Evolutionary conservation across 2,113 vertebrate species (phyloP), one percentile per base, ranked within the genome.

Genomic region (Bettongia penicillata): DNA sequence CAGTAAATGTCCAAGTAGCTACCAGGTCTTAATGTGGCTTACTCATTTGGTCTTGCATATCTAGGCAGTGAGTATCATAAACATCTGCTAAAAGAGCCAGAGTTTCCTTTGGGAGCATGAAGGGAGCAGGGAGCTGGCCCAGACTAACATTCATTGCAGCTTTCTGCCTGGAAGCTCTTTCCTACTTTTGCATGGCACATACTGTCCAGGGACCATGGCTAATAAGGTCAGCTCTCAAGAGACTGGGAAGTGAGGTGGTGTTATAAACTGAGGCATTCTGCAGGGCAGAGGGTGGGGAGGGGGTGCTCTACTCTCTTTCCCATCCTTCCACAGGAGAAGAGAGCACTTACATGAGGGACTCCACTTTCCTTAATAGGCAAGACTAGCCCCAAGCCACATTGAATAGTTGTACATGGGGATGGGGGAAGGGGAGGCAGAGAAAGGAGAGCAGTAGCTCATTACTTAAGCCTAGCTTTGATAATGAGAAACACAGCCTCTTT

Each of bases 401-500:
- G 16, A n/a, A 84, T n/a, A 84, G 68, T 43, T 43, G 37, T 2
- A 84, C 37, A 8, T 1, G 16, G 68, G 37, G 19, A 22, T 43
- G 37, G 68, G 68, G 68, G 68, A 37, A 19, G 68, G 68, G 16
- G 68, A 43, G 68, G 19, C 68, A 84, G 16, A 43, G 68, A 22
- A 84, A 84, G n/a, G 68, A 22, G 19, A 84, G n/a, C 68, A 43
- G 7, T 43, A 84, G 5, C n/a, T 84, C 68, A 84, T 84, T 84
- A 84, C 37, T 84, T 84, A 84, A 84, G 68, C 37, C n/a, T 19
- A 84, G 68, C n/a, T 84, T 84, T 84, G 68, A 84, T 84, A 84
- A 84, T 84, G 68, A 84, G 68, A 84, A 84, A 84, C 68, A 84
- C 61, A 77, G 68, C n/a, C n/a, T 68, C 61, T 84, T 84, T 84